Evolutionary conservation across 2,113 vertebrate species (phyloP).

Genomic region (Crotalus viridis): DNA sequence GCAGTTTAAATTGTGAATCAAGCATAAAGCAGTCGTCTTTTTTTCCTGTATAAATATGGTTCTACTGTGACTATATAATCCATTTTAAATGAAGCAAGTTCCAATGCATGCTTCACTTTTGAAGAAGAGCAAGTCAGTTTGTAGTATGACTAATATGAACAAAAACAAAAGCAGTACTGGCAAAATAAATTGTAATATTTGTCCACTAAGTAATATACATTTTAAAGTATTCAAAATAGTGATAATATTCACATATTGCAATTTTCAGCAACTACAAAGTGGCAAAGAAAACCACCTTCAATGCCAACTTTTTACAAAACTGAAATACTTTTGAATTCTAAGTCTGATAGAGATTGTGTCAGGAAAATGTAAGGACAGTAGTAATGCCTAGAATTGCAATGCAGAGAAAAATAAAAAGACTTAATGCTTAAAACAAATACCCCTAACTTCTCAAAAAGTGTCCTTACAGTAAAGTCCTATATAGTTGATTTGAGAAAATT

Average conservation of each 20-base stretch:
- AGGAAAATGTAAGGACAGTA: neutral
- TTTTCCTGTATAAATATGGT: slow-evolving; percentile 11
- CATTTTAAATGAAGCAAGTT: slow-evolving; percentile 48
- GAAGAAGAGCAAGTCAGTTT: slow-evolving; percentile 25
- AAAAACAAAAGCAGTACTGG: slow-evolving; percentile 35
- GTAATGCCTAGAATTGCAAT: neutral
- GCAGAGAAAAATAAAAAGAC: neutral
- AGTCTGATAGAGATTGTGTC: neutral
- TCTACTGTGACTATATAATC: slow-evolving; percentile 27
- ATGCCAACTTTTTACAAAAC: neutral
- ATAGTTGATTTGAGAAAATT: neutral
- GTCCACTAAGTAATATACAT: neutral
- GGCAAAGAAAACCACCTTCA: neutral
- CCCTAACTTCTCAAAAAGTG: neutral
- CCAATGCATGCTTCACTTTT: slow-evolving; percentile 28
- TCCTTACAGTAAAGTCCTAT: neutral
- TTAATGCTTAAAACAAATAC: neutral
- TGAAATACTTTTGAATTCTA: slow-evolving; percentile 10
- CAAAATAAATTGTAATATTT: slow-evolving; percentile 38
- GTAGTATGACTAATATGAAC: slow-evolving; percentile 37
- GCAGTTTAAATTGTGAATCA: slow-evolving; percentile 40
- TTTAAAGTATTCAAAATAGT: slow-evolving; percentile 16
- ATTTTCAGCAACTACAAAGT: slow-evolving; percentile 23
- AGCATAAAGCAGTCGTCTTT: slow-evolving; percentile 23
- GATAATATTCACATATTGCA: neutral